Conservation (phyloP, 64 coral and sea anemone genomes). For the Dendrophyllia cribrosa region DNA sequence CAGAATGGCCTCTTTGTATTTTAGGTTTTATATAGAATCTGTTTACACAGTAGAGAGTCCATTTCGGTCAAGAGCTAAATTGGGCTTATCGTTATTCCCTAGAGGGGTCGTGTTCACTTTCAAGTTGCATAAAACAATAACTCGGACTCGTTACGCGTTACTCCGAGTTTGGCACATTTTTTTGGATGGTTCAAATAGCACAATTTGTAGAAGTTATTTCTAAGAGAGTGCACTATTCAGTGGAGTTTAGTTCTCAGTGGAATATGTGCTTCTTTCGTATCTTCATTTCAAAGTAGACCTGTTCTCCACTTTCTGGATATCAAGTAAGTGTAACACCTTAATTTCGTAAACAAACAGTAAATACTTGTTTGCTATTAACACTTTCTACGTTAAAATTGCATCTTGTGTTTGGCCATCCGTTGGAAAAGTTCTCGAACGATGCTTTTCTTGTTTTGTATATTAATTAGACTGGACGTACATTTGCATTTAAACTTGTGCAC, state of each 20-base stretch:
- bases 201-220: too few relatives aligned
- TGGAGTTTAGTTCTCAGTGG: background rate
- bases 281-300: background rate
- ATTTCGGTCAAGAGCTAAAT: background rate
- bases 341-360: background rate
- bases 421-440: background rate
- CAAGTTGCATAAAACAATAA: background rate
- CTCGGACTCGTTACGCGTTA: background rate
- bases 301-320: background rate
- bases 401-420: background rate
- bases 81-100: background rate
- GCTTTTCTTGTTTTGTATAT: constrained; percentile 3
- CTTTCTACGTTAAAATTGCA: background rate
- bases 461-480: background rate
- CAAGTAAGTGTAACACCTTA: background rate
- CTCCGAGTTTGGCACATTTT: background rate
- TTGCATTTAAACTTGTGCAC: background rate
- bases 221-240: too few relatives aligned
- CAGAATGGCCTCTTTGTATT: too few relatives aligned
- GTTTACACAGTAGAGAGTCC: background rate
- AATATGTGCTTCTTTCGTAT: background rate
- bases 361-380: background rate
- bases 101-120: background rate
- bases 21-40: background rate
- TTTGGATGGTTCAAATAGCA: background rate